A percentile compares a stretch with the other conserved stretches of the same genome.
Evolutionary conservation across 2,888 invertebrate species (phyloP).

Genomic region (Phengaris arion): DNA sequence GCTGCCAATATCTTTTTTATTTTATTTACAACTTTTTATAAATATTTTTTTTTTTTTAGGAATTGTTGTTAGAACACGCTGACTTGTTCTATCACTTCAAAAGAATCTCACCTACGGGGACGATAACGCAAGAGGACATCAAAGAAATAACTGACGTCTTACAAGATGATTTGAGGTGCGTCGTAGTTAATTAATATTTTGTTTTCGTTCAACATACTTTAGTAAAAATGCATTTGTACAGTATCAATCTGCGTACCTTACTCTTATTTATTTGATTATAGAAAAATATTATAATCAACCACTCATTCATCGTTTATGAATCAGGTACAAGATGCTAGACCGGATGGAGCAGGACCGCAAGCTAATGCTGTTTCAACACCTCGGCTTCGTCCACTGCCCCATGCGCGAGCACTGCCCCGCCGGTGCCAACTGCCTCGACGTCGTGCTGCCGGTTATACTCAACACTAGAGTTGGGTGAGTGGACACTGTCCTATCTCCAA

Average conservation of each 20-base stretch:
- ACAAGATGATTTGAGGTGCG: conserved; percentile 92
- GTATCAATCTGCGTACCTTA: too few species aligned
- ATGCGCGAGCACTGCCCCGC: conserved; percentile 97
- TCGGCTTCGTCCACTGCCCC: conserved; percentile 97
- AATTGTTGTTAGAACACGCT: conserved; percentile 93
- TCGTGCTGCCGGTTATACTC: conserved; percentile 63
- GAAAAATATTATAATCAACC: too few species aligned
- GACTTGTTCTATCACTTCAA: conserved; percentile 96
- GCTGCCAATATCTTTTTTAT: conserved; percentile 82
- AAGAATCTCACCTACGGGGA: conserved; percentile 91
- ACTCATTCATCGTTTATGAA: background rate
- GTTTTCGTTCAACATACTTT: too few species aligned
- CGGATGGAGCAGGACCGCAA: conserved; percentile 96
- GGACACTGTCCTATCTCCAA: too few species aligned
- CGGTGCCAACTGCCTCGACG: conserved; percentile 81
- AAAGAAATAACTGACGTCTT: conserved; percentile 95
- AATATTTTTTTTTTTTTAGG: conserved; percentile 67
- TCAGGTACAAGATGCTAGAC: conserved; percentile 94
- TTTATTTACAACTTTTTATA: background rate
- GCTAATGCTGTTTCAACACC: conserved; percentile 95
- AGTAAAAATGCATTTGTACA: too few species aligned
- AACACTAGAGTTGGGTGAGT: conserved; percentile 72
- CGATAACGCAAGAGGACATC: conserved; percentile 96
- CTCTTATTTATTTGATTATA: too few species aligned
- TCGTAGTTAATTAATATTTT: conserved; percentile 6